Evolutionary conservation across 2,113 vertebrate species (phyloP).

Genomic region (Nannobrachium achirus): DNA sequence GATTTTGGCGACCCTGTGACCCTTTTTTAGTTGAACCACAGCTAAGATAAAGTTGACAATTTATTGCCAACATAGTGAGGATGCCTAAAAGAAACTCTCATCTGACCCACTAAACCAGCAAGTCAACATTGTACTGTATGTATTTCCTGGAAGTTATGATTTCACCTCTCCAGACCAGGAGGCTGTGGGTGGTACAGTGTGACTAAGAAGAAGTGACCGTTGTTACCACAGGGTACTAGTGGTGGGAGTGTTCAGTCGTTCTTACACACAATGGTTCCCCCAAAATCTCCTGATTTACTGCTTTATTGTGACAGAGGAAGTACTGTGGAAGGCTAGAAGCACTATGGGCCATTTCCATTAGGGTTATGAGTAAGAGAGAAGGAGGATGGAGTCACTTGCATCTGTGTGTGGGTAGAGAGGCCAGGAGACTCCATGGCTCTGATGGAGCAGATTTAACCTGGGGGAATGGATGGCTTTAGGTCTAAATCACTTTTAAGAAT

Average conservation of each 20-base stretch:
- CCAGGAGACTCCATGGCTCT: slow-evolving; percentile 52
- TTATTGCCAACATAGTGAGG: too few species aligned
- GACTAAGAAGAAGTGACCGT: slow-evolving; percentile 53
- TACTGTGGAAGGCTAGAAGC: slow-evolving; percentile 1
- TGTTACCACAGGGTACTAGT: slow-evolving; percentile 46
- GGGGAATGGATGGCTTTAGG: slow-evolving; percentile 14
- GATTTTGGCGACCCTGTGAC: too few species aligned
- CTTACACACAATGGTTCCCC: slow-evolving; percentile 45
- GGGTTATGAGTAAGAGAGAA: slow-evolving; percentile 51
- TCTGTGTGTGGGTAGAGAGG: slow-evolving; percentile 42
- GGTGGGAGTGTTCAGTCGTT: slow-evolving; percentile 59
- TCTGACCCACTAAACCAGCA: too few species aligned
- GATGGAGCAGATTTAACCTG: slow-evolving; percentile 25
- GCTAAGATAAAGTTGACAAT: too few species aligned
- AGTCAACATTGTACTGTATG: too few species aligned
- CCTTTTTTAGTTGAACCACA: too few species aligned
- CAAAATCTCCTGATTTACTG: slow-evolving; percentile 48
- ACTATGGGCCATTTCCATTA: slow-evolving; percentile 43
- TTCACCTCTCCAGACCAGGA: slow-evolving; percentile 51
- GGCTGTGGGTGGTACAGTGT: slow-evolving; percentile 54
- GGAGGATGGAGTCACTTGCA: slow-evolving; percentile 25
- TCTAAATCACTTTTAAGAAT: slow-evolving; percentile 46
- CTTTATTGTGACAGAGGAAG: slow-evolving; percentile 53
- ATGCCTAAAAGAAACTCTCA: too few species aligned
- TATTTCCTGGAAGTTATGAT: too few species aligned